Base-by-base conservation (phyloP, 1,140 invertebrate genomes). In the Drosophila parvula region DNA sequence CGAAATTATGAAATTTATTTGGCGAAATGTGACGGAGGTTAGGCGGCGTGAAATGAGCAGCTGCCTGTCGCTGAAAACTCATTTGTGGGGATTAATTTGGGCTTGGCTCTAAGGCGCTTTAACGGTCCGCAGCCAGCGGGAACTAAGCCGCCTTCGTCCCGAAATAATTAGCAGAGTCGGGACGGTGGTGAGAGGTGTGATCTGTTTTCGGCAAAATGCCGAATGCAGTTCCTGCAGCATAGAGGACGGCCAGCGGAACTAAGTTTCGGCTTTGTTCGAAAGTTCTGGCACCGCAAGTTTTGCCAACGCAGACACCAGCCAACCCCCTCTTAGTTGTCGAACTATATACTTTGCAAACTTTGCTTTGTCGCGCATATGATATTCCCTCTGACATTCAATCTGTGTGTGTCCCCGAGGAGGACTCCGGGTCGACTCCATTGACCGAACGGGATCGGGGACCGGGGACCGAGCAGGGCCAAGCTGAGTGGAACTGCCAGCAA, bases 311-410 rank as follows among this genome's bases (percentile, higher is more conserved):
- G 81, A 78, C 81, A 60, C 34, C 36, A 40, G n/a, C 32, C 78
- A 16, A 14, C n/a, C n/a, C n/a, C 28, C 47, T 5, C 14, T 11
- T 12, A 18, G 30, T 16, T 34, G 48, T 34, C 48, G 28, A 34
- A 57, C 63, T 59, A 50, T 57, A 67, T 40, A 28, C 48, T 57
- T 38, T 34, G 32, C 40, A 68, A 79, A 78, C 69, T 82, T 69
- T 82, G 64, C 71, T 38, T 61, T 61, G 62, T 61, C 65, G 83
- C 69, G 76, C 82, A 88, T 86, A 86, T 86, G 82, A 82, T 88
- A 82, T 86, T 75, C 76, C 51, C 63, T 75, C 63, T 88, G 83
- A 88, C 84, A 86, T 86, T 86, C 80, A 88, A 88, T 88, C 84
- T 83, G 58, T 88, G 68, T 47, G 64, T 73, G 44, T 43, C 51